Evolutionary conservation across 1,140 invertebrate genomes (phyloP).

Genomic region (Drosophila prosaltans): DNA sequence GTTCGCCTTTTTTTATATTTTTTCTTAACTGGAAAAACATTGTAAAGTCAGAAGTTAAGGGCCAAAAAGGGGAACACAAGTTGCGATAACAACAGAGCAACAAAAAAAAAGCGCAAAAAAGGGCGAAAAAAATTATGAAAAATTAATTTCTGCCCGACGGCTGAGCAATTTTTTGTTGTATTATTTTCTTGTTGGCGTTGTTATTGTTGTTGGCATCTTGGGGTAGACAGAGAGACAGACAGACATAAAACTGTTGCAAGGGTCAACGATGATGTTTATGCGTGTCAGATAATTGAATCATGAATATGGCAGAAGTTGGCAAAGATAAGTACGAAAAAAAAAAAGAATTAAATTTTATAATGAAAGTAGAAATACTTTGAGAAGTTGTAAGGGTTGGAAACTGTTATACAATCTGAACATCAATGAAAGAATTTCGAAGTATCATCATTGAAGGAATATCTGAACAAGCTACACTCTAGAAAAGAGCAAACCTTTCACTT

Average conservation of each 20-base stretch:
- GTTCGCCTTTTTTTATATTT: neutral
- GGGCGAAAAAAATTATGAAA: slow-evolving; percentile 80
- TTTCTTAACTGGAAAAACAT: slow-evolving; percentile 43
- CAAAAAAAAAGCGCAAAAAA: slow-evolving; percentile 39
- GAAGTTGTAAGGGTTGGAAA: no score
- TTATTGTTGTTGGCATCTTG: slow-evolving; percentile 4
- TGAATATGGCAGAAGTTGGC: neutral
- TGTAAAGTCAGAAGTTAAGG: slow-evolving; percentile 41
- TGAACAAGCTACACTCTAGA: no score
- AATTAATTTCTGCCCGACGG: slow-evolving; percentile 80
- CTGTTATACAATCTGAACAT: no score
- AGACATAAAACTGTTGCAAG: slow-evolving; percentile 25
- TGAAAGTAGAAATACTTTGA: no score
- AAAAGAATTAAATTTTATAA: no score
- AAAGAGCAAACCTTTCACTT: no score
- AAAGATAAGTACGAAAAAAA: neutral
- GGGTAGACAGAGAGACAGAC: slow-evolving; percentile 66
- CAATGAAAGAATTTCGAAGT: no score
- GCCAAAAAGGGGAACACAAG: slow-evolving; percentile 62
- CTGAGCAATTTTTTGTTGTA: slow-evolving; percentile 55
- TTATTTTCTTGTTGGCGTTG: slow-evolving; percentile 15
- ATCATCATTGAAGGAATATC: no score
- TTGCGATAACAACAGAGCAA: slow-evolving; percentile 68
- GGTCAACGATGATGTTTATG: slow-evolving; percentile 36
- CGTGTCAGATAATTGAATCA: slow-evolving; percentile 23